Evolutionary conservation across 2,113 vertebrate genomes (phyloP), one percentile per base, ranked within the genome.

Genomic region (Etheostoma spectabile): DNA sequence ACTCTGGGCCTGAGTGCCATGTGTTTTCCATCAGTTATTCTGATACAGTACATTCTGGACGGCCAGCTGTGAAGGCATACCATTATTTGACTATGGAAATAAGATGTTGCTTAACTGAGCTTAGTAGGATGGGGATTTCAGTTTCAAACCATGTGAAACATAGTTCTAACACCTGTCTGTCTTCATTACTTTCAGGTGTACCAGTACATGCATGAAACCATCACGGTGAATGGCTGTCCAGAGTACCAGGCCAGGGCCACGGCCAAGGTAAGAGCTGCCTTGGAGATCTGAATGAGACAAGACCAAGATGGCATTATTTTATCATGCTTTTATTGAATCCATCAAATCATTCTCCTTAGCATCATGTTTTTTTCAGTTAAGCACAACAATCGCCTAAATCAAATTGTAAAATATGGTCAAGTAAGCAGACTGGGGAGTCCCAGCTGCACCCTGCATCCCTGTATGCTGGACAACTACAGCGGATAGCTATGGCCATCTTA

Each of bases 181-280:
- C 56, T 82, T 70, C 89, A 79, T 93, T 81, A 95, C 51, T 94
- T 95, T 86, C 94, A 99, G 98, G 98, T 99, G 60, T 99, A 99
- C 94, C 98, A 99, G 91, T 99, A 99, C 86, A 99, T 99, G 98
- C 98, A 99, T 86, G 98, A 99, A 97, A 99, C 98, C 64, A 99
- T 99, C 89, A 97, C 96, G 72, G 96, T 99, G 90, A 99, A 97
- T 90, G 98, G 98, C 92, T 99, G 98, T 84, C 97, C 97, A 0
- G 98, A 99, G 88, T 99, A 99, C 95, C 97, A 98, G 93, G 98
- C 98, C 33, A 97, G 97, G 86, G 98, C 98, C 83, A 99, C 98
- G 15, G 98, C 98, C 70, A 99, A 99, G 98, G 98, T 99, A 95
- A 94, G 96, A 71, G 11, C 56, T 11, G 19, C 35, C 19, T 24